phyloP scores from a whole-genome alignment of 1,140 invertebrate species.

The Orius insidiosus region DNA sequence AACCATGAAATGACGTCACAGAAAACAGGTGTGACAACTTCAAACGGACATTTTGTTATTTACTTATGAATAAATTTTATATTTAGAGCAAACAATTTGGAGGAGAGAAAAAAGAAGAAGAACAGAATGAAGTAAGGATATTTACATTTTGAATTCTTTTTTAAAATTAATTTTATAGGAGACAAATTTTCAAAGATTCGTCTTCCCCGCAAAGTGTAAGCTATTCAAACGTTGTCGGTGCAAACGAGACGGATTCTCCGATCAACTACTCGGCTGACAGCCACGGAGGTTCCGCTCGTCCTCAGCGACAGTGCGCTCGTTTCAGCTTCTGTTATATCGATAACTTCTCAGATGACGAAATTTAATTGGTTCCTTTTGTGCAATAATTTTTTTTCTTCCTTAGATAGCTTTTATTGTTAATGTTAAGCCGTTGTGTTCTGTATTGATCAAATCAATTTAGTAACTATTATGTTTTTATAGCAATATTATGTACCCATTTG shows the following conservation, averaged over 20 bases:
- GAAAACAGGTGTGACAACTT: too few species aligned
- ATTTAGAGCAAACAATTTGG: background rate
- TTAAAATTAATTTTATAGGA: too few species aligned
- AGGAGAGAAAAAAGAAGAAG: constrained; percentile 5
- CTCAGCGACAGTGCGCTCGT: constrained; percentile 22
- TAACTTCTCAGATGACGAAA: constrained; percentile 21
- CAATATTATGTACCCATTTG: too few species aligned
- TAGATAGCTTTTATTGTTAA: too few species aligned
- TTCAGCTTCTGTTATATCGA: constrained; percentile 23
- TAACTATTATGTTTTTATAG: too few species aligned
- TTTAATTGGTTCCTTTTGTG: constrained; percentile 3
- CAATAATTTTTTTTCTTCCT: background rate
- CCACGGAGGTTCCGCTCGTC: constrained; percentile 17
- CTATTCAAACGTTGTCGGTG: background rate
- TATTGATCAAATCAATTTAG: too few species aligned
- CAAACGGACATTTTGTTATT: too few species aligned
- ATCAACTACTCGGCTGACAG: constrained; percentile 17
- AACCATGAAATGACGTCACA: too few species aligned
- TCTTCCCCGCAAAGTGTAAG: background rate
- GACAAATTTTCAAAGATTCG: background rate
- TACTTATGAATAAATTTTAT: too few species aligned
- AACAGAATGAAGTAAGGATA: constrained; percentile 9
- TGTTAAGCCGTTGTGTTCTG: too few species aligned
- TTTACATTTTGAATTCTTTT: too few species aligned
- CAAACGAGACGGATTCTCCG: constrained; percentile 1